Evolutionary conservation across 2,113 vertebrate genomes (phyloP).

Genomic region (Siniperca knerii): DNA sequence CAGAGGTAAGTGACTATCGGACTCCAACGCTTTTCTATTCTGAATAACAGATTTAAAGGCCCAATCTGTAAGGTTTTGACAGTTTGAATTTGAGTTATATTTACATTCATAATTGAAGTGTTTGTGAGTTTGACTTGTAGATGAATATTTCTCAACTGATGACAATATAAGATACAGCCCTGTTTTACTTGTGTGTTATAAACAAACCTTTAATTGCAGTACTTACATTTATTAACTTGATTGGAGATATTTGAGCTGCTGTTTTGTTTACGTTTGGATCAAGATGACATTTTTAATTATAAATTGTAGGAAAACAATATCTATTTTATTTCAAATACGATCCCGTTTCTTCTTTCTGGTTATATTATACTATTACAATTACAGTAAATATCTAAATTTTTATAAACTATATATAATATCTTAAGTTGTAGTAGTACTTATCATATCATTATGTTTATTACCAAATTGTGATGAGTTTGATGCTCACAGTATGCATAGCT

Average conservation of each 20-base stretch:
- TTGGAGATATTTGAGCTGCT: no score
- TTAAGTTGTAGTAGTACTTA: no score
- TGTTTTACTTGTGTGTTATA: not conserved
- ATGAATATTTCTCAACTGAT: not conserved
- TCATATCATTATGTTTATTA: not conserved
- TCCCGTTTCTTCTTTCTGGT: not conserved
- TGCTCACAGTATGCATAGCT: slow-evolving; percentile 20
- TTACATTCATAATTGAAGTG: not conserved
- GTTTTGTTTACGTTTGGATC: not conserved
- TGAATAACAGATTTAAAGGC: slow-evolving; percentile 18
- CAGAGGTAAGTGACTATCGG: slow-evolving; percentile 53
- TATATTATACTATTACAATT: not conserved
- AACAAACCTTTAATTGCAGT: not conserved
- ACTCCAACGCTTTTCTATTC: not conserved
- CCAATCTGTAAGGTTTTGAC: not conserved
- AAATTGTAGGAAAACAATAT: not conserved
- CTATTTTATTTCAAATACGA: not conserved
- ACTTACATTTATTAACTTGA: no score
- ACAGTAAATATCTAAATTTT: not conserved
- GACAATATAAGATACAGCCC: not conserved
- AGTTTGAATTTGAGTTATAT: no score
- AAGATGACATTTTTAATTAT: not conserved
- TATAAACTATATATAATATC: not conserved
- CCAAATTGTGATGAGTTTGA: not conserved
- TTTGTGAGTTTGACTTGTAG: not conserved